Evolutionary conservation across 2,113 vertebrate species (phyloP), one percentile per base, ranked within the genome.

Genomic region (Illadopsis cleaveri): DNA sequence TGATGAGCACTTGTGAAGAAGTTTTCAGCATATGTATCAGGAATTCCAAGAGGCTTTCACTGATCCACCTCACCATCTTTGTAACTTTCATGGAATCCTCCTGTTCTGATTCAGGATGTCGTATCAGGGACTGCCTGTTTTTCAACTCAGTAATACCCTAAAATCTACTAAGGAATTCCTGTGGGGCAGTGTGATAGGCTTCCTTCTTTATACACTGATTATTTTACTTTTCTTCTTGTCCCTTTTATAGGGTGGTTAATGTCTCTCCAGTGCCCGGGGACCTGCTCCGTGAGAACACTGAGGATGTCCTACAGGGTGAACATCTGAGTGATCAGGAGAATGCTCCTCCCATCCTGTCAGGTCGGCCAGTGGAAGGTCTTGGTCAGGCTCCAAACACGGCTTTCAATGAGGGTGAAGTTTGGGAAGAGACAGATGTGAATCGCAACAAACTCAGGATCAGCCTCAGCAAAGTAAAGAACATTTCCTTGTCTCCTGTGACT

Each of bases 401-500:
- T 71, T 98, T 98, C 90, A 98, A 98, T 24, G 99, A 99, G 94
- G 97, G 97, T 19, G 99, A 99, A 86, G 97, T 98, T 91, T 99
- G 99, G 99, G 99, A 99, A 89, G 99, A 99, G 97, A 99, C 99
- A 0, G 99, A 99, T 94, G 99, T 99, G 96, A 99, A 99, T 97
- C 98, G 99, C 91, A 99, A 99, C 98, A 99, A 99, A 98, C 99
- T 99, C 97, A 98, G 99, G 97, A 99, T 99, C 98, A 99, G 99
- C 98, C 98, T 99, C 69, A 99, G 98, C 98, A 99, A 99, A 99
- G 99, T 99, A 97, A 98, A 95, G 89, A 81, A 50, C 47, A 22
- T 62, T 71, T 82, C 16, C 62, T 73, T 65, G 9, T 79, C 57
- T 80, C 30, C n/a, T 24, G 12, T 83, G 64, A 12, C 54, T 81